A percentile compares a stretch with the other conserved stretches of the same genome.
phyloP scores from a whole-genome alignment of 2,113 vertebrate species.

The Oreochromis niloticus region DNA sequence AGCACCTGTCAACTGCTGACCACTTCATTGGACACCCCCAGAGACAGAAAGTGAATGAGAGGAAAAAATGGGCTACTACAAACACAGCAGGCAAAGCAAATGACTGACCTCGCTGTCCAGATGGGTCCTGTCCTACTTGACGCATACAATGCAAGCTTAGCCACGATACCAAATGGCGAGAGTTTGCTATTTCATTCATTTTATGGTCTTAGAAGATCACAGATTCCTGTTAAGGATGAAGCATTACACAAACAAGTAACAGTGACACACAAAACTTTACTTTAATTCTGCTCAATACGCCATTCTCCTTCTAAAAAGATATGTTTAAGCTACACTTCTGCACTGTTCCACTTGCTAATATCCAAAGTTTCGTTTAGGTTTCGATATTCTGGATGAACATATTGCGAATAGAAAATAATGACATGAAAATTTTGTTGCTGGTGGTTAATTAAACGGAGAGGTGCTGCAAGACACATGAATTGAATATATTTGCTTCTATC shows the following conservation, averaged over 20 bases:
- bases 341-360: not conserved
- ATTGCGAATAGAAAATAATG: not conserved
- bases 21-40: slow-evolving; percentile 57
- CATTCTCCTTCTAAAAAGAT: not conserved
- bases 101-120: slow-evolving; percentile 17
- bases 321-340: not conserved
- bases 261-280: not conserved
- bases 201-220: not conserved
- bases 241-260: not conserved
- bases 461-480: not conserved
- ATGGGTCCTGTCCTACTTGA: not conserved
- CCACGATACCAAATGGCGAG: not conserved
- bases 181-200: not conserved
- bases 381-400: not conserved
- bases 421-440: not conserved
- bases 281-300: not conserved
- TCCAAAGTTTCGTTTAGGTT: not conserved
- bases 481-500: not conserved
- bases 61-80: not conserved
- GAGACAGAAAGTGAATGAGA: not conserved
- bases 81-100: not conserved
- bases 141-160: not conserved
- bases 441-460: not conserved
- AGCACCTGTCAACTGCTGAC: slow-evolving; percentile 66
- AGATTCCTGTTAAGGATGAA: not conserved